These are phyloP conservation scores for Diplodus sargus DNA, from an alignment of 2,797 vertebrate species.

Conservation along the genomic window DNA sequence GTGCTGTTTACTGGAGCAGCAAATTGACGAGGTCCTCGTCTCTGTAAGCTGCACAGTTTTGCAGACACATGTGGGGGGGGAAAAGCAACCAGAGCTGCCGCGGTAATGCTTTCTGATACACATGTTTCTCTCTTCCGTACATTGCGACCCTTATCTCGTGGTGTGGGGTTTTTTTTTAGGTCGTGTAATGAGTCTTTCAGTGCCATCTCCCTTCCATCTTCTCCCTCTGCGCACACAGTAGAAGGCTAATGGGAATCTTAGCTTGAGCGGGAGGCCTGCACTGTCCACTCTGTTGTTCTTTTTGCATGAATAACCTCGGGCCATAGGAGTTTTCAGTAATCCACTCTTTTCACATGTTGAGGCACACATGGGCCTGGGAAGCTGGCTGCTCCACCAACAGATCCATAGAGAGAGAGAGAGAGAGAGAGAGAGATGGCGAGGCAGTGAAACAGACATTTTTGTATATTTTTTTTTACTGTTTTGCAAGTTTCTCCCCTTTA, in stretches of 20 bases:
- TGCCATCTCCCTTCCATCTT: conserved; percentile 3
- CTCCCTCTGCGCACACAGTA: conserved; percentile 19
- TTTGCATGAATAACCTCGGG: conserved; percentile 79
- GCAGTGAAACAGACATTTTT: neutral
- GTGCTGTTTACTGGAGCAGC: conserved; percentile 34
- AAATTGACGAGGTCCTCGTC: neutral
- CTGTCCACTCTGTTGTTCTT: conserved; percentile 77
- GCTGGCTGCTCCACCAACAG: conserved; percentile 34
- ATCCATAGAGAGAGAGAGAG: neutral
- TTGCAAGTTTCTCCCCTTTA: neutral
- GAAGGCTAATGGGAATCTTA: conserved; percentile 55
- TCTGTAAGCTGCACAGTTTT: conserved; percentile 4
- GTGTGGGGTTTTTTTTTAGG: neutral
- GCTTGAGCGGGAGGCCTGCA: conserved; percentile 50
- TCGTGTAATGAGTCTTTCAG: neutral
- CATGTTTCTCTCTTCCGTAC: too few species aligned
- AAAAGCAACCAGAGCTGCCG: neutral
- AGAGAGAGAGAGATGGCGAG: neutral
- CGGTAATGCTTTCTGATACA: neutral
- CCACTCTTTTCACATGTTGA: conserved; percentile 78
- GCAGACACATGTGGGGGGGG: neutral
- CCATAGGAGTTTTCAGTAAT: conserved; percentile 77
- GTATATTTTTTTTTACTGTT: neutral
- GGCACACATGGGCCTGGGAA: conserved; percentile 64
- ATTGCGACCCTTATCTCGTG: neutral